Evolutionary conservation across 2,888 invertebrate genomes (phyloP), one percentile per base, ranked within the genome.

Genomic region (Nomada fucata): DNA sequence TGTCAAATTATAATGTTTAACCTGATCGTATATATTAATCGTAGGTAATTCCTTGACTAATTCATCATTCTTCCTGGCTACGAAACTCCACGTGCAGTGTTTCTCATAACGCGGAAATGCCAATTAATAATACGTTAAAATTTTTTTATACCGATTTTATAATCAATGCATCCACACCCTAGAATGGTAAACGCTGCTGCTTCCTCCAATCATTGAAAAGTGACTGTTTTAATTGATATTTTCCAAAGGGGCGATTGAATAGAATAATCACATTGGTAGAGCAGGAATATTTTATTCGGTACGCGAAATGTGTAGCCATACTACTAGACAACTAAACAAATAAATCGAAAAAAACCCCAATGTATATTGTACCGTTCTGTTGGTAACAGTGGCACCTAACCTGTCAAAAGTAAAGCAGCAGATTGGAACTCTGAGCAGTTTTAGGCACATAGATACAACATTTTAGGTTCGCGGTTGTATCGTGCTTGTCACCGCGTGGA

Each of bases 321-420:
- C 7, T 36, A 47, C 47, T 7, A 15, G 11, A 13, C 50, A 26
- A 15, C 2, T 9, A 26, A 50, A 42, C 0, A 18, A 68, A 69
- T 9, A 50, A 13, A 26, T 53, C 29, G 23, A 11, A 29, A 47
- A 59, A 65, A 11, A 13, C 47, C 15, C 13, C 11, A 10, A 23
- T 57, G 20, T 42, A 68, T 63, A 29, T 75, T 20, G 29, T 53
- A n/a, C 13, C 20, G 70, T 80, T 84, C 55, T 15, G 85, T 90
- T 91, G 91, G 91, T 65, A 84, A 52, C 79, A 72, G 59, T 82
- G 87, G 63, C 64, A 85, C 87, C 89, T 91, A 91, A 91, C 91
- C 91, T 91, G 88, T 91, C 90, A 89, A 86, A 80, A 72, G 80
- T 74, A 79, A 82, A 88, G 87, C 78, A 87, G 85, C 79, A 81